Evolutionary conservation across 2,888 invertebrate genomes (phyloP).

Genomic region (Ditula angustiorana): DNA sequence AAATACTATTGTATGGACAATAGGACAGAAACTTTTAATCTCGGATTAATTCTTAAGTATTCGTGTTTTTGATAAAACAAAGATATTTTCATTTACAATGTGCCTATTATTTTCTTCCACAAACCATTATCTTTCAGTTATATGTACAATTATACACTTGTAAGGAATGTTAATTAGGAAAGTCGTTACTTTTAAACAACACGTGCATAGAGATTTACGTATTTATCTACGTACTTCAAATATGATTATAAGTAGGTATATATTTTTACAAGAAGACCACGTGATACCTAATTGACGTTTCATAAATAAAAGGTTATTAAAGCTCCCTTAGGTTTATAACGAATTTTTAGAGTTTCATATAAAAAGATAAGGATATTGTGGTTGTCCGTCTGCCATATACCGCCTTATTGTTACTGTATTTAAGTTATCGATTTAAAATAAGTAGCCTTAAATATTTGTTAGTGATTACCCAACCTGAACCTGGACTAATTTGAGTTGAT

Average conservation of each 20-base stretch:
- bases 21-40: not conserved
- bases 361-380: no score
- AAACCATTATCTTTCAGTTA: conserved; percentile 9
- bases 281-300: no score
- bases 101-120: conserved; percentile 13
- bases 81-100: not conserved
- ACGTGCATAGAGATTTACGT: conserved; percentile 38
- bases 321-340: no score
- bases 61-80: not conserved
- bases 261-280: no score
- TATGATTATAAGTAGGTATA: conserved; percentile 22
- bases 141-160: conserved; percentile 47
- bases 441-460: no score
- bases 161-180: conserved; percentile 79
- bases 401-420: no score
- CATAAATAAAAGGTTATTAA: not conserved
- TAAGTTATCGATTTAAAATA: no score
- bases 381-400: no score
- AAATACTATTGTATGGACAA: not conserved
- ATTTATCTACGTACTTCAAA: conserved; percentile 36
- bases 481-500: no score
- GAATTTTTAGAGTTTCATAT: no score
- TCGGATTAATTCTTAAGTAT: not conserved
- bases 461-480: no score
- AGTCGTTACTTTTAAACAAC: conserved; percentile 57